These are phyloP conservation scores for Plecturocebus donacophilus DNA, from an alignment of 2,113 vertebrate genomes.

Conservation along the genomic window DNA sequence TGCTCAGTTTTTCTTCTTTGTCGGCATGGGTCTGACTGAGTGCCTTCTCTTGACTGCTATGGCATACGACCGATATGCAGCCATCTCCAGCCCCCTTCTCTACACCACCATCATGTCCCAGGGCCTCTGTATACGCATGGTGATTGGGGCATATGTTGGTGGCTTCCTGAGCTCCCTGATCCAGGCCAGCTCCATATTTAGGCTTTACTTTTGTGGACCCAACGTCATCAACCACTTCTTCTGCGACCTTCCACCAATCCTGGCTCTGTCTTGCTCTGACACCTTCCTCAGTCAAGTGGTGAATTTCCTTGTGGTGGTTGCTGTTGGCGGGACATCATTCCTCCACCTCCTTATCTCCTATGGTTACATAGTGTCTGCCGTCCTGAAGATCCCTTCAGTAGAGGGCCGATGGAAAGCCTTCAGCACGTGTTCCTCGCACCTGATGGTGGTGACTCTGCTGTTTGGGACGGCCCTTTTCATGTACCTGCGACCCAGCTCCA, in stretches of 20 bases:
- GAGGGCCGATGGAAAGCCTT: slow-evolving; percentile 68
- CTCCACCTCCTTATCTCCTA: slow-evolving; percentile 74
- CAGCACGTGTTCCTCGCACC: slow-evolving; percentile 46
- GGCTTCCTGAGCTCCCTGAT: slow-evolving; percentile 70
- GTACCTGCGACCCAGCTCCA: slow-evolving; percentile 74
- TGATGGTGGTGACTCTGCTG: slow-evolving; percentile 59
- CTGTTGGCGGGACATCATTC: slow-evolving; percentile 15
- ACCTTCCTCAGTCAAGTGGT: slow-evolving; percentile 73
- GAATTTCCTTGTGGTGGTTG: slow-evolving; percentile 63
- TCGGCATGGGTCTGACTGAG: slow-evolving; percentile 56
- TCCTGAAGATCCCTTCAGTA: slow-evolving; percentile 41
- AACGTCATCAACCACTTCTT: slow-evolving; percentile 77
- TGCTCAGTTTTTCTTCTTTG: slow-evolving; percentile 73
- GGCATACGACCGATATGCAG: slow-evolving; percentile 45
- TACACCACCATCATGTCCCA: slow-evolving; percentile 58
- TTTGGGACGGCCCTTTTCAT: slow-evolving; percentile 75
- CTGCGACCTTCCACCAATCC: slow-evolving; percentile 73
- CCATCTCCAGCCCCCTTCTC: slow-evolving; percentile 67
- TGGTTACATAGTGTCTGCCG: slow-evolving; percentile 53
- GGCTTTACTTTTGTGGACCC: slow-evolving; percentile 65
- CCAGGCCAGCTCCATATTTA: slow-evolving; percentile 54
- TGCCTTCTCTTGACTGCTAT: slow-evolving; percentile 69
- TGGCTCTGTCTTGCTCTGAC: slow-evolving; percentile 77
- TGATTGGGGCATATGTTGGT: slow-evolving; percentile 49
- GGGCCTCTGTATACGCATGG: slow-evolving; percentile 51